Conservation (phyloP, 2,113 vertebrate genomes). For the Agapornis roseicollis region DNA sequence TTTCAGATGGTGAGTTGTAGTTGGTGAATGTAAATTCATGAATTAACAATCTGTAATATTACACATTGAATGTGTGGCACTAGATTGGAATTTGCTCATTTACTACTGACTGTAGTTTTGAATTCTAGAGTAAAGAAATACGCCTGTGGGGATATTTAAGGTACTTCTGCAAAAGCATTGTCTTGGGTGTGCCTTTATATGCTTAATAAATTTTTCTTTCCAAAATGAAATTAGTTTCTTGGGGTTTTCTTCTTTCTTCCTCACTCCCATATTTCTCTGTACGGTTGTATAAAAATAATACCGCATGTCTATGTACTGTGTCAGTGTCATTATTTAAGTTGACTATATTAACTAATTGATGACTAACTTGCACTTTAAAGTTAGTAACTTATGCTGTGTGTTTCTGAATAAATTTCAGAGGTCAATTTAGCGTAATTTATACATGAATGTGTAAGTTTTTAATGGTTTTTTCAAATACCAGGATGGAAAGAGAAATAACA, state of each 20-base stretch:
- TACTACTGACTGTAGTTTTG: not conserved
- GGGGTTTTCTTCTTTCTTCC: slow-evolving; percentile 28
- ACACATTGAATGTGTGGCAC: not conserved
- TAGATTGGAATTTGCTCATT: not conserved
- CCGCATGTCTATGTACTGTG: not conserved
- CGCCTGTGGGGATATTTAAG: not conserved
- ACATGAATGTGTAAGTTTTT: not conserved
- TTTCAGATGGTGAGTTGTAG: slow-evolving; percentile 83
- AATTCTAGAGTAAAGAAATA: not conserved
- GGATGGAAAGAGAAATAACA: not conserved
- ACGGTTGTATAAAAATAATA: slow-evolving; percentile 17
- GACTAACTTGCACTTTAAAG: slow-evolving; percentile 35
- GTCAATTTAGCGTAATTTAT: not conserved
- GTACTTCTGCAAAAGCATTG: not conserved
- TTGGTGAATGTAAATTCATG: not conserved
- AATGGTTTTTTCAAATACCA: not conserved
- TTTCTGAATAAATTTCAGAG: slow-evolving; percentile 30
- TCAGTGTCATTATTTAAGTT: slow-evolving; percentile 26
- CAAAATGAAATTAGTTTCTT: slow-evolving; percentile 38
- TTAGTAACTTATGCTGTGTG: not conserved
- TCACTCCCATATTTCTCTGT: not conserved
- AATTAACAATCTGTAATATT: not conserved
- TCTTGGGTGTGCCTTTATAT: slow-evolving; percentile 35
- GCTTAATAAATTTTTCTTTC: slow-evolving; percentile 52
- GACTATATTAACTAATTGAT: slow-evolving; percentile 27